Percentiles rank a stretch among this genome's conserved stretches.
These are phyloP conservation scores for Trachymyrmex septentrionalis DNA, from an alignment of 1,140 invertebrate species.

Conservation along the genomic window DNA sequence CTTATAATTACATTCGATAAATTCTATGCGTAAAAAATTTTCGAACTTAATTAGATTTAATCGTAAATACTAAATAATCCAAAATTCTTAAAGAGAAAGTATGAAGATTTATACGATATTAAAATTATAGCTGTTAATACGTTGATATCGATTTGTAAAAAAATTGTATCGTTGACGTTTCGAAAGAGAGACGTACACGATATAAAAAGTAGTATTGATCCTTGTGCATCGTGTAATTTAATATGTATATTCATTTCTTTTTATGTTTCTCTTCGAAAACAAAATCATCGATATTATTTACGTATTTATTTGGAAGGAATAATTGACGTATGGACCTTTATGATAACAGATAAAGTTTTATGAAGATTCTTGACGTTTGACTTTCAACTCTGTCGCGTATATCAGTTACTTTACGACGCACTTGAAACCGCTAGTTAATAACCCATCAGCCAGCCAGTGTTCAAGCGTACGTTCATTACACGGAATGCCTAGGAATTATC, in stretches of 20 bases:
- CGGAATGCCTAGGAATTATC: slow-evolving; percentile 6
- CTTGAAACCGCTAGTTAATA: slow-evolving; percentile 38
- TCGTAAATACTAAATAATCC: background rate
- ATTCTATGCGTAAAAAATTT: background rate
- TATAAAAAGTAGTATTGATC: background rate
- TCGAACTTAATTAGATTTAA: background rate
- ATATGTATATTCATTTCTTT: background rate
- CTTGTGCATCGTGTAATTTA: background rate
- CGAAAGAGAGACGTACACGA: background rate
- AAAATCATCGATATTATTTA: slow-evolving; percentile 26
- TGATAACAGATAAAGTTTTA: slow-evolving; percentile 38
- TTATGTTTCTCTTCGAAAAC: slow-evolving; percentile 10
- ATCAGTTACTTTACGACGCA: slow-evolving; percentile 30
- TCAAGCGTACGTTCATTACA: slow-evolving; percentile 3
- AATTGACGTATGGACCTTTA: slow-evolving; percentile 18
- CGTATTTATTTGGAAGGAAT: slow-evolving; percentile 6
- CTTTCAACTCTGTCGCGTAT: background rate
- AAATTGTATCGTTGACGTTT: background rate
- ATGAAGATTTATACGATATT: background rate
- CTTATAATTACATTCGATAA: background rate
- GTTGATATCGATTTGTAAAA: background rate
- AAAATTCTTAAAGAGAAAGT: background rate
- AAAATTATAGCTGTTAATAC: background rate
- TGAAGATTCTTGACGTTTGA: slow-evolving; percentile 18
- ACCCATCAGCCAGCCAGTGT: background rate